phyloP scores from a whole-genome alignment of 2,113 vertebrate species.

The Lanius ludovicianus region DNA sequence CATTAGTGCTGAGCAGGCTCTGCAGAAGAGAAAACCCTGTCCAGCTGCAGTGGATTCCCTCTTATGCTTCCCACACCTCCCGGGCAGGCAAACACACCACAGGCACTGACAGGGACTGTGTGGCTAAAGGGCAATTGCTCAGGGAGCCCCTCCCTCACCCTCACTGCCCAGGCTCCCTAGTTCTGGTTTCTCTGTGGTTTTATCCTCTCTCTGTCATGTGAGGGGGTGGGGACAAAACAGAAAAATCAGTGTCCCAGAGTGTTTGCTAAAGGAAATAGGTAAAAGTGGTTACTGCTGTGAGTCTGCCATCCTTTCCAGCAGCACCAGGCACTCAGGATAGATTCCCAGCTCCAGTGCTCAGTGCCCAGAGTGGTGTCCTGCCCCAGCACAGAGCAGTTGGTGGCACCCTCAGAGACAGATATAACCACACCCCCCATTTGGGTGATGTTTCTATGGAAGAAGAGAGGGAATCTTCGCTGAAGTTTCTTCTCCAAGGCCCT shows the following conservation, averaged over 20 bases:
- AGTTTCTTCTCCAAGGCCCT: not conserved
- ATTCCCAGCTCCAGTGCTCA: not conserved
- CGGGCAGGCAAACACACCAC: not conserved
- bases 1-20: fast-evolving
- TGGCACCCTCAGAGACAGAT: not conserved
- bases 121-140: not conserved
- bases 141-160: not conserved
- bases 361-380: fast-evolving
- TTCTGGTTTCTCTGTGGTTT: not conserved
- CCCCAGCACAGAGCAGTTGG: fast-evolving
- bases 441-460: fast-evolving
- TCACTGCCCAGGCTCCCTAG: not conserved
- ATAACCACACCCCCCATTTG: fast-evolving
- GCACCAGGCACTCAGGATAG: not conserved
- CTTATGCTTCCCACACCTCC: not conserved
- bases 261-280: not conserved
- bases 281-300: not conserved
- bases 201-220: not conserved
- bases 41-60: not conserved
- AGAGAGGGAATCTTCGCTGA: not conserved
- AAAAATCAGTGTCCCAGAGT: not conserved
- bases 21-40: not conserved
- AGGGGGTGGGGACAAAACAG: not conserved
- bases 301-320: not conserved
- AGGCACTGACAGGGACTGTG: not conserved